These are phyloP conservation scores for Pyrochroa serraticornis DNA, from an alignment of 2,888 invertebrate genomes.

Conservation along the genomic window DNA sequence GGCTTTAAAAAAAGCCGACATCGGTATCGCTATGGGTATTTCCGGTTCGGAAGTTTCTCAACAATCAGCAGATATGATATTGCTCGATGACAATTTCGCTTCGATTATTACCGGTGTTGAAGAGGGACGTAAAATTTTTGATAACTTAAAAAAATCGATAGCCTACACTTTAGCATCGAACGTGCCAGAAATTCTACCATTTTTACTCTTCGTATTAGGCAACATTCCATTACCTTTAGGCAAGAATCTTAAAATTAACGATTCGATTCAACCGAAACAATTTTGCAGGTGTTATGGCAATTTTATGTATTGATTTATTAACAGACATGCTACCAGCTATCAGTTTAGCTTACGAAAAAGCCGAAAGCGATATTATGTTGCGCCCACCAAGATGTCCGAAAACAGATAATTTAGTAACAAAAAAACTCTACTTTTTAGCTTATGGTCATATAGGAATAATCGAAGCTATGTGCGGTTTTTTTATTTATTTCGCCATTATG, in stretches of 20 bases:
- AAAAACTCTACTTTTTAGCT: slow-evolving; percentile 74
- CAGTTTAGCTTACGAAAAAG: slow-evolving; percentile 79
- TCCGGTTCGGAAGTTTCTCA: slow-evolving; percentile 80
- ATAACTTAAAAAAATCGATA: slow-evolving; percentile 85
- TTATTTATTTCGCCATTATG: slow-evolving; percentile 84
- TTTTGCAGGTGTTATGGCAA: slow-evolving; percentile 65
- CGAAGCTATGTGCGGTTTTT: slow-evolving; percentile 86
- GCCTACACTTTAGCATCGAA: slow-evolving; percentile 84
- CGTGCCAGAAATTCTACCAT: slow-evolving; percentile 83
- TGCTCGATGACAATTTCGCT: slow-evolving; percentile 87
- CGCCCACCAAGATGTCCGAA: slow-evolving; percentile 65
- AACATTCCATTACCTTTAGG: slow-evolving; percentile 78
- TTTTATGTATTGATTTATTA: slow-evolving; percentile 75
- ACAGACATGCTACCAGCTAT: slow-evolving; percentile 83
- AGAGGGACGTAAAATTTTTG: slow-evolving; percentile 82
- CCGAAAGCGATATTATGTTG: slow-evolving; percentile 79
- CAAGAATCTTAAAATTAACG: slow-evolving; percentile 13
- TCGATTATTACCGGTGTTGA: slow-evolving; percentile 87
- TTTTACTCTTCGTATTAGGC: slow-evolving; percentile 74
- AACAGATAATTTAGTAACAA: slow-evolving; percentile 64
- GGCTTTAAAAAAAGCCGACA: slow-evolving; percentile 82
- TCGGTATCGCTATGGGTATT: slow-evolving; percentile 81
- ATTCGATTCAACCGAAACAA: too few relatives aligned
- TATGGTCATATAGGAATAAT: slow-evolving; percentile 89
- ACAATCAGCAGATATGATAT: slow-evolving; percentile 88